Base-by-base conservation (phyloP, 2,113 vertebrate species). In the Neofelis nebulosa region DNA sequence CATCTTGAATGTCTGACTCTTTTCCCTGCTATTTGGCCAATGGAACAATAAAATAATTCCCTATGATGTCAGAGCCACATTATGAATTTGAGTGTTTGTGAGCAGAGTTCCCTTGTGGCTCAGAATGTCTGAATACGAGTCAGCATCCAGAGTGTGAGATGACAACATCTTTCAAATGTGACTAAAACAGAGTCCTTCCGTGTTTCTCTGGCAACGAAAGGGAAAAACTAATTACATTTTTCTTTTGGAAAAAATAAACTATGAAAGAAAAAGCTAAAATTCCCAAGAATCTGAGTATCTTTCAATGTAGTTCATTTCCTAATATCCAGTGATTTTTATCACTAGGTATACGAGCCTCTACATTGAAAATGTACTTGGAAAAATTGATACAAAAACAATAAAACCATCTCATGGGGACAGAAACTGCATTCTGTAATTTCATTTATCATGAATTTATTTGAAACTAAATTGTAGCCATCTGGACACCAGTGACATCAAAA, bases 391-490 rank as follows among this genome's bases (percentile, higher is more conserved):
- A 89, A 95, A 92, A 95, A 33, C 63, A 95, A 57, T 89, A 85
- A 97, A 95, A 97, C 57, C 52, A 80, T 87, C 4, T 36, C 55
- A 38, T 85, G 21, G 73, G 29, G 79, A 52, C 12, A 89, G 38
- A 92, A 95, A 55, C 82, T 48, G 16, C 63, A 76, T 92, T 98
- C 97, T 89, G 63, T 31, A 57, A 94, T 94, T 98, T 88, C 8
- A 80, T 91, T 97, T 71, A 82, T 83, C 73, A 89, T 11, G 91
- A 21, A 74, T 71, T 89, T 81, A 65, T 93, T 78, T 81, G 79
- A 92, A 94, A 91, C 36, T 87, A 21, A 76, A 68, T 76, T 95
- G 21, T 5, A 89, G 86, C 78, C 96, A 16, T 73, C 13, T 23
- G 5, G 33, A 93, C 29, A 18, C 9, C 66, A 18, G 18, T 41